A percentile compares a stretch with the other conserved stretches of the same genome.
These are phyloP conservation scores for Latrodectus hesperus DNA, from an alignment of 2,888 invertebrate genomes.

Conservation along the genomic window DNA sequence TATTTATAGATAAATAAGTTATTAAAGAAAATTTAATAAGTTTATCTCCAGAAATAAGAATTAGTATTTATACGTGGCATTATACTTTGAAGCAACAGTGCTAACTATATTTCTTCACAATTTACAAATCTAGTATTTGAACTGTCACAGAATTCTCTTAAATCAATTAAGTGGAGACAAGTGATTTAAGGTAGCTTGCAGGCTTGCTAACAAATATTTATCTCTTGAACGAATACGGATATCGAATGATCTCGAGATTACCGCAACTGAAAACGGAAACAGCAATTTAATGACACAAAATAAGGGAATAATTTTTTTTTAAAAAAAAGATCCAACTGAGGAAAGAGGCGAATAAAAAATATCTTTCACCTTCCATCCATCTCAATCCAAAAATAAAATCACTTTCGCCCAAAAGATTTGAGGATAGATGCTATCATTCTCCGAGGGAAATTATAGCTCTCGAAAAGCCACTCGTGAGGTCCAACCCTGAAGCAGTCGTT, in stretches of 20 bases:
- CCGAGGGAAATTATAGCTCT: constrained; percentile 43
- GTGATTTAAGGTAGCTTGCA: too few species aligned
- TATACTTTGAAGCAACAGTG: too few species aligned
- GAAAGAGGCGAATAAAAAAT: background rate
- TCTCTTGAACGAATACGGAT: background rate
- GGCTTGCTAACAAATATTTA: constrained; percentile 29
- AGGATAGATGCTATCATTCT: background rate
- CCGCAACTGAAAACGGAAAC: constrained; percentile 16
- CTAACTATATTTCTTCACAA: too few species aligned
- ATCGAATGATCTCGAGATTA: background rate
- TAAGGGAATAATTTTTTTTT: background rate
- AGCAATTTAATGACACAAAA: constrained; percentile 20
- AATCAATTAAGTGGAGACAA: too few species aligned
- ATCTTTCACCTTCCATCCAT: background rate
- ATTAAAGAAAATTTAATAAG: too few species aligned
- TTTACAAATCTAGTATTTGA: too few species aligned
- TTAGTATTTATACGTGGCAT: too few species aligned
- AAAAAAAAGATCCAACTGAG: background rate
- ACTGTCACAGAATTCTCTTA: too few species aligned
- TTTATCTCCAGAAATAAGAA: too few species aligned
- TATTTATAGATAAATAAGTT: too few species aligned
- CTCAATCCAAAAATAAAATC: constrained; percentile 27
- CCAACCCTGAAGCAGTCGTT: constrained; percentile 43
- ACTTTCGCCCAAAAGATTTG: constrained; percentile 16
- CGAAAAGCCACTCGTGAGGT: constrained; percentile 17